Conservation (phyloP, 2,113 vertebrate genomes). For the Paralichthys olivaceus region DNA sequence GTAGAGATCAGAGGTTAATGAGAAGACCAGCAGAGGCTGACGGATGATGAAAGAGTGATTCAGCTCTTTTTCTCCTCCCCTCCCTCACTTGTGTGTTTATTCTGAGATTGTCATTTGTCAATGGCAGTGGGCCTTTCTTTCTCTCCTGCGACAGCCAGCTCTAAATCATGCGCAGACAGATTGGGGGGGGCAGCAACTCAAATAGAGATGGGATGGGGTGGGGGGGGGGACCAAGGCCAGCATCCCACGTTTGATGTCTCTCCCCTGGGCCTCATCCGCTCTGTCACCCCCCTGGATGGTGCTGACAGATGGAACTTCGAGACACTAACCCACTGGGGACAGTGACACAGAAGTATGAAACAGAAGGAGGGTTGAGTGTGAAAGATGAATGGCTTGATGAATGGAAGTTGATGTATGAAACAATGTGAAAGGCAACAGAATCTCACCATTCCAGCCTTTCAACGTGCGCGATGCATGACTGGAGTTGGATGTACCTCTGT, state of each 20-base stretch:
- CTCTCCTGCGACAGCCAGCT: slow-evolving; percentile 64
- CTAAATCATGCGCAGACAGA: slow-evolving; percentile 78
- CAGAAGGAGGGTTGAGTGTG: slow-evolving; percentile 70
- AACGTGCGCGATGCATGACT: slow-evolving; percentile 12
- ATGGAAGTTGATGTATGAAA: slow-evolving; percentile 59
- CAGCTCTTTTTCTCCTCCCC: slow-evolving; percentile 61
- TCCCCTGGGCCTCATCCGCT: slow-evolving; percentile 74
- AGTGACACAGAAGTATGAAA: slow-evolving; percentile 73
- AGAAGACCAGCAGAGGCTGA: slow-evolving; percentile 63
- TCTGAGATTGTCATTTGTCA: slow-evolving; percentile 78
- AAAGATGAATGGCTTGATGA: slow-evolving; percentile 68
- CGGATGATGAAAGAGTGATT: slow-evolving; percentile 75
- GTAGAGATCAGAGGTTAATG: slow-evolving; percentile 65
- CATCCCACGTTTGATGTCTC: slow-evolving; percentile 79
- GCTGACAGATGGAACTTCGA: slow-evolving; percentile 79
- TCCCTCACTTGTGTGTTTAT: slow-evolving; percentile 68
- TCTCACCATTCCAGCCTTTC: slow-evolving; percentile 47
- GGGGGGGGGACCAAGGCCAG: slow-evolving; percentile 62
- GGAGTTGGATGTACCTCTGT: slow-evolving; percentile 20
- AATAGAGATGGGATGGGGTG: slow-evolving; percentile 64
- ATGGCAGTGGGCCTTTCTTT: slow-evolving; percentile 69
- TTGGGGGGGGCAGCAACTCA: slow-evolving; percentile 67
- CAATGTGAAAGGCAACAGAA: slow-evolving; percentile 38
- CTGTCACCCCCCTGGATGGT: slow-evolving; percentile 65
- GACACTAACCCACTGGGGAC: slow-evolving; percentile 67